phyloP scores from a whole-genome alignment of 2,888 invertebrate species.

The Amphipyra berbera region DNA sequence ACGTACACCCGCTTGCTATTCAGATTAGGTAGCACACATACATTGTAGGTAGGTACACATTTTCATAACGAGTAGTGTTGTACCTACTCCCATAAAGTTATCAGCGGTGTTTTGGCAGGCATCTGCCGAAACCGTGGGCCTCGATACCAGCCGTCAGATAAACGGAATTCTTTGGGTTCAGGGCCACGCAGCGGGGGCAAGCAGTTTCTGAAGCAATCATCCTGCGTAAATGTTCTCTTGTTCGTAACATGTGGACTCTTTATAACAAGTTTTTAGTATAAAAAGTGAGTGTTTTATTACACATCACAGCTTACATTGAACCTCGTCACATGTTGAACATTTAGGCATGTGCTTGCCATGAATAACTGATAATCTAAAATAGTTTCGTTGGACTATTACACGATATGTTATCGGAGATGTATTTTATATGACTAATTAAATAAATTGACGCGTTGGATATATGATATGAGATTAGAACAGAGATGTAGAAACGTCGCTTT shows the following conservation, averaged over 20 bases:
- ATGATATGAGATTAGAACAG: slow-evolving; percentile 42
- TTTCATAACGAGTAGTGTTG: slow-evolving; percentile 37
- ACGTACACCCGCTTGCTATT: slow-evolving; percentile 29
- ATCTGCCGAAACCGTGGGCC: slow-evolving; percentile 82
- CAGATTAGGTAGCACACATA: neutral
- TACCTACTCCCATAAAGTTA: slow-evolving; percentile 67
- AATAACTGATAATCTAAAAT: slow-evolving; percentile 59
- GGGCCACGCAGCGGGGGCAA: slow-evolving; percentile 73
- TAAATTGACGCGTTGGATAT: slow-evolving; percentile 22
- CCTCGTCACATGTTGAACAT: slow-evolving; percentile 70
- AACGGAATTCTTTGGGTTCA: slow-evolving; percentile 79
- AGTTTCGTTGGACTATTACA: slow-evolving; percentile 51
- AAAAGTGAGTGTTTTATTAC: slow-evolving; percentile 67
- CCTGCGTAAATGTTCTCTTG: slow-evolving; percentile 65
- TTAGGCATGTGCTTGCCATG: slow-evolving; percentile 65
- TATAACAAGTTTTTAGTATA: slow-evolving; percentile 63
- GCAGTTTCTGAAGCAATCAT: slow-evolving; percentile 70
- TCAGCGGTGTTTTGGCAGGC: slow-evolving; percentile 78
- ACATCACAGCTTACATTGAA: slow-evolving; percentile 66
- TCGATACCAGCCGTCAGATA: slow-evolving; percentile 78
- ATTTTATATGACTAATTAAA: slow-evolving; percentile 51
- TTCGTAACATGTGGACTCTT: slow-evolving; percentile 66
- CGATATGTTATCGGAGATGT: slow-evolving; percentile 51
- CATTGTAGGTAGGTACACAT: slow-evolving; percentile 13
- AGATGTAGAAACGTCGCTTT: slow-evolving; percentile 24